A percentile compares a stretch with the other conserved stretches of the same genome.
Conservation (phyloP, 2,888 invertebrate species). For the Cantharis rufa region DNA sequence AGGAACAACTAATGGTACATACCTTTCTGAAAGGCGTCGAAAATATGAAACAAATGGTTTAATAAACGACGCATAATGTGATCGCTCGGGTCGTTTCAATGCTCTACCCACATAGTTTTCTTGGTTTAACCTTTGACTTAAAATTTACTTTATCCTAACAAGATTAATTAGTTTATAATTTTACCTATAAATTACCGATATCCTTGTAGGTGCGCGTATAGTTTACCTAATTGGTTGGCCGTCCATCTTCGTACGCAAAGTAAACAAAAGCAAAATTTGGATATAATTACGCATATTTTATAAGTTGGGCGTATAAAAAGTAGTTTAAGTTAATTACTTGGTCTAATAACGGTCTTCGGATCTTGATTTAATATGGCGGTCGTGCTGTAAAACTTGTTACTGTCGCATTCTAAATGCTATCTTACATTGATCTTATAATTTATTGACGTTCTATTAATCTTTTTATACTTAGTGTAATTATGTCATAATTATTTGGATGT, state of each 20-base stretch:
- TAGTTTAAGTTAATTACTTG: constrained; percentile 40
- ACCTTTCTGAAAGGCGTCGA: constrained; percentile 38
- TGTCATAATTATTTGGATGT: constrained; percentile 28
- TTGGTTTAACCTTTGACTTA: constrained; percentile 20
- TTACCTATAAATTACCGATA: background rate
- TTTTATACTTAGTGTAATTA: constrained; percentile 31
- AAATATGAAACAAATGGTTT: constrained; percentile 43
- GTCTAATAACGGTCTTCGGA: constrained; percentile 39
- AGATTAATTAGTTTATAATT: background rate
- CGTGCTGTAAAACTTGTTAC: constrained; percentile 39
- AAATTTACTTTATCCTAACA: constrained; percentile 7
- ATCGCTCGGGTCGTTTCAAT: constrained; percentile 35
- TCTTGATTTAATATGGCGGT: constrained; percentile 41
- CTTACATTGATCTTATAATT: constrained; percentile 37
- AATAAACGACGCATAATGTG: constrained; percentile 41
- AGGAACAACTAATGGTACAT: constrained; percentile 39
- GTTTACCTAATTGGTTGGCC: background rate
- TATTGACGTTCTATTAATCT: constrained; percentile 36
- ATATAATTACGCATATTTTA: constrained; percentile 36
- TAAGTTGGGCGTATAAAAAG: constrained; percentile 37
- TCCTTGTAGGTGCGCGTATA: background rate
- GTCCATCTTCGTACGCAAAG: background rate
- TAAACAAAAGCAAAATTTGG: background rate
- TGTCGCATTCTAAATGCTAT: constrained; percentile 40
- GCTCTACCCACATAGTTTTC: constrained; percentile 23